Conservation (phyloP, 1,140 invertebrate genomes). For the Alviniconcha marisindica region DNA sequence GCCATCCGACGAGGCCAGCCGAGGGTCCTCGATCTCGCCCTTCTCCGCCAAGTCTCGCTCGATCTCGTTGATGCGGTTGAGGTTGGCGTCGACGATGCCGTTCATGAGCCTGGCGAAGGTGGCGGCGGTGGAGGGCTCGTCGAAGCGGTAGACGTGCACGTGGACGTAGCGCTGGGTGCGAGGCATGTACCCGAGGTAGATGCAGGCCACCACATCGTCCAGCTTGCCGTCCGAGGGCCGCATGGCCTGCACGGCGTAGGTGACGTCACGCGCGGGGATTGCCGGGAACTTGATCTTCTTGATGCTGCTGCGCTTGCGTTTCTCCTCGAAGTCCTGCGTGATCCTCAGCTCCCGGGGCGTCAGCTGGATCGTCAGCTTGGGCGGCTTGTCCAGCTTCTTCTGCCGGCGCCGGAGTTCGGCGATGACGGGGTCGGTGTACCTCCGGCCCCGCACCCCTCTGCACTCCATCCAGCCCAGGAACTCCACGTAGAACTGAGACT, state of each 20-base stretch:
- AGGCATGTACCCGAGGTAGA: constrained; percentile 81
- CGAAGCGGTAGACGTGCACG: constrained; percentile 96
- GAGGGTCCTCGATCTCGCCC: constrained; percentile 61
- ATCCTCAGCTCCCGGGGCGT: constrained; percentile 96
- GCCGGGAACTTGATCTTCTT: constrained; percentile 70
- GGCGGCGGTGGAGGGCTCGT: constrained; percentile 93
- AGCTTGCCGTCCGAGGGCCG: constrained; percentile 72
- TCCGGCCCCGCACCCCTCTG: constrained; percentile 88
- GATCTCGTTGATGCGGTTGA: constrained; percentile 78
- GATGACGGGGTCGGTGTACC: constrained; percentile 89
- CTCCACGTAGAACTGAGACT: constrained; percentile 98
- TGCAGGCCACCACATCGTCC: constrained; percentile 92
- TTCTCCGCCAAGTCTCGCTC: constrained; percentile 66
- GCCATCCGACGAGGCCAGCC: constrained; percentile 48
- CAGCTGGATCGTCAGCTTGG: constrained; percentile 80
- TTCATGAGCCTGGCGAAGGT: constrained; percentile 89
- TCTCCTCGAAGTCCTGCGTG: constrained; percentile 82
- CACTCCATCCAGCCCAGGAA: constrained; percentile 97
- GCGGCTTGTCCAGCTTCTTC: constrained; percentile 89
- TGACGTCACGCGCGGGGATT: constrained; percentile 69
- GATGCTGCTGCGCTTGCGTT: constrained; percentile 58
- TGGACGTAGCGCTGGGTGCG: constrained; percentile 90
- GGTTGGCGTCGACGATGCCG: constrained; percentile 88
- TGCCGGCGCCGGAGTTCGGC: constrained; percentile 84
- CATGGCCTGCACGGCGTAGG: constrained; percentile 60